phyloP scores from a whole-genome alignment of 2,888 invertebrate species.

The Drosophila siamana region DNA sequence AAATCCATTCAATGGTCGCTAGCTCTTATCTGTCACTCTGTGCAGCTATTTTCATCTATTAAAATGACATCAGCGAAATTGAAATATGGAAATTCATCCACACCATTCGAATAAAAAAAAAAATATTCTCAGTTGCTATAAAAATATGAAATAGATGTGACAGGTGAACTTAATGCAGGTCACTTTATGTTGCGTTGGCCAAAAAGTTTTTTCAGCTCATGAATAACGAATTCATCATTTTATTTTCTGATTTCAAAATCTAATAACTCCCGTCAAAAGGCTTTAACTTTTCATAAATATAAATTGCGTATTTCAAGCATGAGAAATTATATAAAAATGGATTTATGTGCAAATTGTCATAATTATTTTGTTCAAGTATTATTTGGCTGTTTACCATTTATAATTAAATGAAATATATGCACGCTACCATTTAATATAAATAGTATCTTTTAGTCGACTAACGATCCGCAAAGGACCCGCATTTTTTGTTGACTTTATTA shows the following conservation, averaged over 20 bases:
- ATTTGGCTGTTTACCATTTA: too few relatives aligned
- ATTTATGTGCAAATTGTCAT: too few relatives aligned
- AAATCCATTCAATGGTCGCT: slow-evolving; percentile 9
- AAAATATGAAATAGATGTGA: not conserved
- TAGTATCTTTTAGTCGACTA: not conserved
- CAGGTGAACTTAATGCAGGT: not conserved
- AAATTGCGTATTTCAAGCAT: too few relatives aligned
- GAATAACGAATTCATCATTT: too few relatives aligned
- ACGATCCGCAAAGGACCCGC: not conserved
- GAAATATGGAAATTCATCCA: slow-evolving; percentile 22
- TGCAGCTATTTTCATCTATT: slow-evolving; percentile 5
- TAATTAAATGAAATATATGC: too few relatives aligned
- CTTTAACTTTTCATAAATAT: not conserved
- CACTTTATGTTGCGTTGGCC: not conserved
- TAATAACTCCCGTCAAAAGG: too few relatives aligned
- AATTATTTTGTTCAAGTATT: too few relatives aligned
- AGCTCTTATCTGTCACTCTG: slow-evolving; percentile 1
- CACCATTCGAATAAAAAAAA: not conserved
- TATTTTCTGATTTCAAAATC: too few relatives aligned
- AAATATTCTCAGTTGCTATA: slow-evolving; percentile 1
- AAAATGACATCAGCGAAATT: slow-evolving; percentile 17
- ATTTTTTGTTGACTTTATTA: slow-evolving; percentile 11
- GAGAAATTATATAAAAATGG: too few relatives aligned
- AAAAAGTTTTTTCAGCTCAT: too few relatives aligned
- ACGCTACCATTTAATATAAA: not conserved